Base-by-base conservation (phyloP, 1,140 invertebrate species). In the Planococcus citri region DNA sequence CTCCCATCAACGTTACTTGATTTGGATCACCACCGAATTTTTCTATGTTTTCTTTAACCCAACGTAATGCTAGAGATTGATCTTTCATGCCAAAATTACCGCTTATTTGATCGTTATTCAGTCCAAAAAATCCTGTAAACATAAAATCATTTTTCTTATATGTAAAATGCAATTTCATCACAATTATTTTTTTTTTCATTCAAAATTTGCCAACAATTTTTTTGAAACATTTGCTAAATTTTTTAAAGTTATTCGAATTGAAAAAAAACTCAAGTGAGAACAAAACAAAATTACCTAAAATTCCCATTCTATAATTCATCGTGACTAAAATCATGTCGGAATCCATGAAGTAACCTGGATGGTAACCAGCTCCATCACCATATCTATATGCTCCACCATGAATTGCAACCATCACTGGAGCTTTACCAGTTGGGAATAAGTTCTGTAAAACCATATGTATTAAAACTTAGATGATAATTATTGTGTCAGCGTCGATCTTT, bases 281-380 rank as follows among this genome's bases (percentile, higher is more conserved):
- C n/a, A n/a, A n/a, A n/a, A n/a, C n/a, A n/a, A n/a, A n/a, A n/a
- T 76, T 51, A 94, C 76, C 75, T 20, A 77, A 70, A 29, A 68
- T 75, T 75, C 75, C 75, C 1, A 88, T 75, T 69, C 88, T 81
- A 77, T 90, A 91, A 75, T 89, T 89, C 1, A 89, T 77, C 0
- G 84, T 84, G 0, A 90, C 85, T 0, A 89, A 69, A 10, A 90
- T 77, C 0, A 88, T 77, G 69, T 84, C 82, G 75, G 87, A 79
- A 21, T 80, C 79, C 68, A 81, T 72, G 0, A 82, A 68, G 69
- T 78, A 78, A 67, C 78, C 73, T 0, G 79, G 77, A 10, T 77
- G 77, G 68, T 77, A 78, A 1, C 74, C 51, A 70, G 76, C 74
- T 12, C 79, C 77, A 3, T 78, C 74, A 25, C 81, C 80, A 68